Evolutionary conservation across 2,888 invertebrate species (phyloP).

Genomic region (Blera fallax): DNA sequence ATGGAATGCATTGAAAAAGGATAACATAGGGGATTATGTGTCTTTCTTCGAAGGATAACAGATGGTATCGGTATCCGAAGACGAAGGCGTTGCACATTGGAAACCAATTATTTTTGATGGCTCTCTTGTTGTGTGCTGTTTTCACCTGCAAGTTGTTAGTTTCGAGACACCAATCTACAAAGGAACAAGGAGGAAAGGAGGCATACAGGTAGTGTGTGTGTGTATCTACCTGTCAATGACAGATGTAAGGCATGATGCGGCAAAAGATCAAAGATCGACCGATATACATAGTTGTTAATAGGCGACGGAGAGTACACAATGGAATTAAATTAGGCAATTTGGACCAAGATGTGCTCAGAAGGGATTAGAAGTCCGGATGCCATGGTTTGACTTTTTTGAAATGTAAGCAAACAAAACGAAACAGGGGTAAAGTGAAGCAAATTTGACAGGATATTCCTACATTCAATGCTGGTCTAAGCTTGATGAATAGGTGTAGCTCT

Average conservation of each 20-base stretch:
- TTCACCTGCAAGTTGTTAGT: conserved; percentile 35
- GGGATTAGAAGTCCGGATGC: background rate
- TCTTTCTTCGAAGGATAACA: conserved; percentile 35
- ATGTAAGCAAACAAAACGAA: background rate
- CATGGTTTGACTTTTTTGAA: background rate
- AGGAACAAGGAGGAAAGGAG: background rate
- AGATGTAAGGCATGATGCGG: background rate
- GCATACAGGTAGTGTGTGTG: background rate
- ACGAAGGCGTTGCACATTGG: background rate
- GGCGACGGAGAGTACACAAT: background rate
- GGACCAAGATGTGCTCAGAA: background rate
- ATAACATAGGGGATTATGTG: background rate
- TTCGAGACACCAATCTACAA: background rate
- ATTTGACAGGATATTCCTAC: background rate
- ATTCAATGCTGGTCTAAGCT: background rate
- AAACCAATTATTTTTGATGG: conserved; percentile 41
- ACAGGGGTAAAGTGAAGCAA: too few relatives aligned
- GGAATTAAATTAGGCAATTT: background rate
- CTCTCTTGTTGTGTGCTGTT: conserved; percentile 8
- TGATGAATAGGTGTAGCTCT: too few relatives aligned
- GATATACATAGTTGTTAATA: conserved; percentile 9
- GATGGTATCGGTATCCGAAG: conserved; percentile 5
- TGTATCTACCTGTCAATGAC: conserved; percentile 2
- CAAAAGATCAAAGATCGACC: conserved; percentile 9
- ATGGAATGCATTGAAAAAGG: background rate